A percentile compares a stretch with the other conserved stretches of the same genome.
These are phyloP conservation scores for Barnardius zonarius DNA, from an alignment of 2,113 vertebrate species.

Conservation along the genomic window DNA sequence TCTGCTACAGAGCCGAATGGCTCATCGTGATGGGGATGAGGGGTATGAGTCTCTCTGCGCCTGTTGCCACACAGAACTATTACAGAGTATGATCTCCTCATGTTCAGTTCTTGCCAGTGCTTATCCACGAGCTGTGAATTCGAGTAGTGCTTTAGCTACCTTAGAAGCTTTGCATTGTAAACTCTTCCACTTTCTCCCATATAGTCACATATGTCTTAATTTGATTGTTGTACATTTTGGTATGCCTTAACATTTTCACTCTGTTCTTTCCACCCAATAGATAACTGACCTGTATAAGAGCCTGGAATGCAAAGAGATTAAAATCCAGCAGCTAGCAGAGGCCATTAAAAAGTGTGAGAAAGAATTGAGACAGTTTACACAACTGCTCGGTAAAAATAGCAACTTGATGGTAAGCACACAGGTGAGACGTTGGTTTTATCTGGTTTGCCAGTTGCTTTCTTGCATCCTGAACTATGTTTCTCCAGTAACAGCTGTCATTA, in stretches of 20 bases:
- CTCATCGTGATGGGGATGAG: not conserved
- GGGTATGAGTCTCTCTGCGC: not conserved
- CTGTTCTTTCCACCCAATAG: slow-evolving; percentile 55
- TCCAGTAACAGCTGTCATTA: not conserved
- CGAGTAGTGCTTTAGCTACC: not conserved
- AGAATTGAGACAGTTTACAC: slow-evolving; percentile 76
- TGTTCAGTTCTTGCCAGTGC: not conserved
- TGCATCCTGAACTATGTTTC: not conserved
- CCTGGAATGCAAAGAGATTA: slow-evolving; percentile 79
- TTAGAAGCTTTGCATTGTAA: not conserved
- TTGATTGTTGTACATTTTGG: not conserved
- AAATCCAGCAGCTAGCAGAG: slow-evolving; percentile 80
- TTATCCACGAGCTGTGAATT: not conserved
- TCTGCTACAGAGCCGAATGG: not conserved
- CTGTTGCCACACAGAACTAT: not conserved
- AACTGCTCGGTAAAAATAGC: slow-evolving; percentile 77
- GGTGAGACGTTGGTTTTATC: slow-evolving; percentile 63
- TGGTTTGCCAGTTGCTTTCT: not conserved
- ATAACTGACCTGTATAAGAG: slow-evolving; percentile 80
- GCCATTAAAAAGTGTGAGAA: slow-evolving; percentile 79
- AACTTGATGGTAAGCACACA: slow-evolving; percentile 77
- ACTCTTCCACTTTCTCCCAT: not conserved
- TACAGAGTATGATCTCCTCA: not conserved
- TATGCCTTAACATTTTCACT: not conserved
- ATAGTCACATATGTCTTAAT: not conserved